These are phyloP conservation scores for Onychomys torridus DNA, from an alignment of 2,797 vertebrate species.

Conservation along the genomic window DNA sequence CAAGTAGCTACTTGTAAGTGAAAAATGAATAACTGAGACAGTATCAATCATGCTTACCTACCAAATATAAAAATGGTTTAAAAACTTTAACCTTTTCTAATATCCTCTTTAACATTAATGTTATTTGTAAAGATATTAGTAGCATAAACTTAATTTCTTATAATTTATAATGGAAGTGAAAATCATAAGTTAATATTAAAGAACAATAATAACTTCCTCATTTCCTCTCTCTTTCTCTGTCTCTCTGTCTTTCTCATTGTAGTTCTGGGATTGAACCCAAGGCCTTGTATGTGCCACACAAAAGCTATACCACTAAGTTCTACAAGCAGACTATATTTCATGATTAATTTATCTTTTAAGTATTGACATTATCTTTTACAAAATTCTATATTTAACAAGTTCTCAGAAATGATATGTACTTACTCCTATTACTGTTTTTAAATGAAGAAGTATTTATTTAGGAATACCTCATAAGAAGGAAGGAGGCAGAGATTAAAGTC, in stretches of 20 bases:
- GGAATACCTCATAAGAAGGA: constrained; percentile 10
- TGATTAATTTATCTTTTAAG: constrained; percentile 39
- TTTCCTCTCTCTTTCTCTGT: not conserved
- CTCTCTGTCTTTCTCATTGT: not conserved
- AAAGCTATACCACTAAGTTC: not conserved
- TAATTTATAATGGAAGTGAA: constrained; percentile 54
- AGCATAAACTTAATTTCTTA: constrained; percentile 44
- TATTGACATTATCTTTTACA: not conserved
- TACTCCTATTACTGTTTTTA: constrained; percentile 2
- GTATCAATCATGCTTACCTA: not conserved
- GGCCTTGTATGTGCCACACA: not conserved
- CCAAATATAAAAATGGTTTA: constrained; percentile 9
- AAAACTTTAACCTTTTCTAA: constrained; percentile 19
- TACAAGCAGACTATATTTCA: not conserved
- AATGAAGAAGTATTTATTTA: constrained; percentile 37
- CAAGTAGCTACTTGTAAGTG: not conserved
- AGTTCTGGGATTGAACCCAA: not conserved
- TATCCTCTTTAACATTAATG: not conserved
- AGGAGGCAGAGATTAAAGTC: constrained; percentile 11
- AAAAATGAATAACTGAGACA: not conserved
- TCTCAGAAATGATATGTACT: not conserved
- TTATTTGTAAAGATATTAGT: constrained; percentile 42
- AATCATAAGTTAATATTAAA: constrained; percentile 43
- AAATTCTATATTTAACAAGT: constrained; percentile 7
- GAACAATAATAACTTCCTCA: constrained; percentile 34